A percentile compares a stretch with the other conserved stretches of the same genome.
These are phyloP conservation scores for Drosophila affinis DNA, from an alignment of 2,888 invertebrate genomes.

Conservation along the genomic window DNA sequence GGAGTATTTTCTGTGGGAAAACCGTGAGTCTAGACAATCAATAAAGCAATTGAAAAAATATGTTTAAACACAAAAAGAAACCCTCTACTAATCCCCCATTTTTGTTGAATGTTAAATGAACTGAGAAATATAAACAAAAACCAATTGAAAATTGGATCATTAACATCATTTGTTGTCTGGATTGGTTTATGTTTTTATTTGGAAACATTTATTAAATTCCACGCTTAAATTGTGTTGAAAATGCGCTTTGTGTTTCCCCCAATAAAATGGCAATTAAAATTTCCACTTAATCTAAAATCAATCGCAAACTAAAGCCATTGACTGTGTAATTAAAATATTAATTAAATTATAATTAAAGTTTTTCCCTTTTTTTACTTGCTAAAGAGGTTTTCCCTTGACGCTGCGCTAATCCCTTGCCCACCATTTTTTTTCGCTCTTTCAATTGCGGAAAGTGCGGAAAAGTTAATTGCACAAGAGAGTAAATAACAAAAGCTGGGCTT, in stretches of 20 bases:
- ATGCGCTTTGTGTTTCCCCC: not conserved
- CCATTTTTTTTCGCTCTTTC: not conserved
- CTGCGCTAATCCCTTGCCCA: conserved; percentile 14
- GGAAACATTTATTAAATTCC: not conserved
- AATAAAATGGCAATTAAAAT: conserved; percentile 57
- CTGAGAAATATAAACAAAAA: not conserved
- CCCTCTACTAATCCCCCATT: too few species aligned
- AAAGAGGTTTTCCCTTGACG: conserved; percentile 5
- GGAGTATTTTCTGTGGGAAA: not conserved
- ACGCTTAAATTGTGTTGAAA: not conserved
- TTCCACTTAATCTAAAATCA: conserved; percentile 55
- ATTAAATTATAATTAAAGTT: conserved; percentile 71
- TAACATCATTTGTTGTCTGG: not conserved
- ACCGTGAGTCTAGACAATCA: not conserved
- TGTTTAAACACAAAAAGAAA: not conserved
- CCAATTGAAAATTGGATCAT: not conserved
- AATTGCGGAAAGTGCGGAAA: conserved; percentile 27
- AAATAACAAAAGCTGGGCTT: conserved; percentile 24
- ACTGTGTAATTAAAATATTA: conserved; percentile 69
- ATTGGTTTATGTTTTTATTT: not conserved
- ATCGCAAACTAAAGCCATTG: conserved; percentile 32
- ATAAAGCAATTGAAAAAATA: not conserved
- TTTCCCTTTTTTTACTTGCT: conserved; percentile 1
- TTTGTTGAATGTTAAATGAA: not conserved
- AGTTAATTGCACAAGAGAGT: conserved; percentile 58